These are phyloP conservation scores for Aphelinus atriplicis DNA, from an alignment of 1,140 invertebrate genomes.

Conservation along the genomic window DNA sequence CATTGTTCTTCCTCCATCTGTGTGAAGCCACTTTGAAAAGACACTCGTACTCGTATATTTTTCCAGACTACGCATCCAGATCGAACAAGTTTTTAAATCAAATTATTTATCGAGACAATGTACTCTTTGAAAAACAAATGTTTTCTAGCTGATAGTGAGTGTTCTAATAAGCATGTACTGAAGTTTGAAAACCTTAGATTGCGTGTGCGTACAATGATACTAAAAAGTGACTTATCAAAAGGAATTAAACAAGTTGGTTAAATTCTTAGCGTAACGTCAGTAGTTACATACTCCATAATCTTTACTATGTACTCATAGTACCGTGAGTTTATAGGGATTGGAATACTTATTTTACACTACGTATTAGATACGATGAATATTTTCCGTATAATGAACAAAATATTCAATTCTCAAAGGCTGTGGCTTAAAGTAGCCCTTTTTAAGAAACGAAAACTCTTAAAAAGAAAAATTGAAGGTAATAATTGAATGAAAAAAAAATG, in stretches of 20 bases:
- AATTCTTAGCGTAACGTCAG: slow-evolving; percentile 47
- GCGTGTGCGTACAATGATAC: not conserved
- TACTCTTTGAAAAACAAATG: slow-evolving; percentile 23
- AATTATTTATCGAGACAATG: slow-evolving; percentile 16
- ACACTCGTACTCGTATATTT: slow-evolving; percentile 28
- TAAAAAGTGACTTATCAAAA: slow-evolving; percentile 21
- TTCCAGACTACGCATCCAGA: slow-evolving; percentile 43
- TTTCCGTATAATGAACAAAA: slow-evolving; percentile 23
- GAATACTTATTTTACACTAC: slow-evolving; percentile 41
- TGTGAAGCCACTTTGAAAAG: not conserved
- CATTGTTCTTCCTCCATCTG: not conserved
- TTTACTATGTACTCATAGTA: slow-evolving; percentile 26
- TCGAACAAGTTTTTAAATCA: slow-evolving; percentile 9
- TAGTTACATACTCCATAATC: slow-evolving; percentile 21
- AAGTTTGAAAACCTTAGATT: slow-evolving; percentile 4
- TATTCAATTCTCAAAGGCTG: slow-evolving; percentile 11
- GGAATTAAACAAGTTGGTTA: slow-evolving; percentile 40
- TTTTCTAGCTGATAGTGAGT: slow-evolving; percentile 35
- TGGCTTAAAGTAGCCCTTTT: not conserved
- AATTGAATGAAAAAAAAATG: too few species aligned
- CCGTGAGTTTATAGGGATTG: slow-evolving; percentile 28
- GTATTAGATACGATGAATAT: slow-evolving; percentile 27
- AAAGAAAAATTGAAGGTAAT: too few species aligned
- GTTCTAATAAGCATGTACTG: slow-evolving; percentile 13
- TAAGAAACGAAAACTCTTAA: not conserved